phyloP scores from a whole-genome alignment of 1,140 invertebrate genomes.

The Epicauta chinensis region DNA sequence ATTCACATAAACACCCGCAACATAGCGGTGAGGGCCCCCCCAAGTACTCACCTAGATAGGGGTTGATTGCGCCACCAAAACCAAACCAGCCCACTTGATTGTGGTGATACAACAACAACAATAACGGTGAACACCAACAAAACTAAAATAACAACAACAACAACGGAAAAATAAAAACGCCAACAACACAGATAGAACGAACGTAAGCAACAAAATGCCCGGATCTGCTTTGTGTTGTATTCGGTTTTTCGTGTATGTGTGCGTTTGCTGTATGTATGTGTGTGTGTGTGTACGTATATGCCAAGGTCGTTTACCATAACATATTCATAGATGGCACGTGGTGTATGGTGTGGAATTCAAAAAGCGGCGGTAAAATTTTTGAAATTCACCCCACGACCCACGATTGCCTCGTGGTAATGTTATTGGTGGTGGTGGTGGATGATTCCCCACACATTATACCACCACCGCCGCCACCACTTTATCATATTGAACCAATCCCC shows the following conservation, averaged over 20 bases:
- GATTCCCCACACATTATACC: no score
- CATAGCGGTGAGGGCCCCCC: neutral
- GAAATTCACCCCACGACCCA: neutral
- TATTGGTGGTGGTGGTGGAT: no score
- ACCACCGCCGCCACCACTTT: no score
- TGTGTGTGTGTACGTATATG: conserved; percentile 7
- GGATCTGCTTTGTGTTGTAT: conserved; percentile 25
- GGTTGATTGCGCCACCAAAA: neutral
- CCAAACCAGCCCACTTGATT: conserved; percentile 4
- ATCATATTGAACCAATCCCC: no score
- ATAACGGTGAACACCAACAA: conserved; percentile 6
- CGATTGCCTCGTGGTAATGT: no score
- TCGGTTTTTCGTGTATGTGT: no score
- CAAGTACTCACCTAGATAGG: neutral
- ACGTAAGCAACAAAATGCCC: conserved; percentile 27
- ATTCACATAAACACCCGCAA: neutral
- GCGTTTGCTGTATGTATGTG: neutral
- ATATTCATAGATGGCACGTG: conserved; percentile 32
- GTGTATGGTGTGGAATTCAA: neutral
- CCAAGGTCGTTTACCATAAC: conserved; percentile 27
- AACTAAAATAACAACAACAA: conserved; percentile 25
- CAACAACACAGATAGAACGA: conserved; percentile 5
- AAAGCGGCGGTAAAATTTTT: conserved; percentile 12
- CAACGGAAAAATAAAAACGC: conserved; percentile 17
- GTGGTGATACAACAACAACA: no score